Conservation (phyloP, 2,888 invertebrate species). For the Agriopis marginaria region DNA sequence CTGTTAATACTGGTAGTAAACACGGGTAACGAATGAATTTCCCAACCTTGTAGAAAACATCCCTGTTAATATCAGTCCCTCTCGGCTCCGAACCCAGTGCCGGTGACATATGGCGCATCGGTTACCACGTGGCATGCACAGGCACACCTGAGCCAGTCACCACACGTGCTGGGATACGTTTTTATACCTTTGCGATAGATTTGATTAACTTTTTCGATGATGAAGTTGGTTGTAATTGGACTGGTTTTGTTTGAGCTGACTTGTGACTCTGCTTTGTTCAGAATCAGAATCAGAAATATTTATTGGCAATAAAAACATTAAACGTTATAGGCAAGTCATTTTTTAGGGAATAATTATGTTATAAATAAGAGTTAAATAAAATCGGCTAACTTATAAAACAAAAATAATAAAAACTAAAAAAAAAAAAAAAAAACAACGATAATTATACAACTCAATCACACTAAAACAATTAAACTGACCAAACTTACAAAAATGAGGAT, state of each 20-base stretch:
- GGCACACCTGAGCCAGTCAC: conserved; percentile 62
- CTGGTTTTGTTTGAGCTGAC: not conserved
- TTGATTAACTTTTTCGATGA: conserved; percentile 31
- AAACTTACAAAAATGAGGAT: no score
- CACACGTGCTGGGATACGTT: conserved; percentile 58
- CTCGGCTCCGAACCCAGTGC: not conserved
- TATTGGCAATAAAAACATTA: no score
- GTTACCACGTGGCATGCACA: conserved; percentile 72
- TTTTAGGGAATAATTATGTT: no score
- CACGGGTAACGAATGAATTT: not conserved
- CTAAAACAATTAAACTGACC: no score
- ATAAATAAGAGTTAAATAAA: no score
- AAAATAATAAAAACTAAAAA: no score
- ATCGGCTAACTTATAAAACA: no score
- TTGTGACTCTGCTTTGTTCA: not conserved
- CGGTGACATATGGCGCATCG: conserved; percentile 72
- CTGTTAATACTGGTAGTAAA: no score
- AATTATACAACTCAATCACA: no score
- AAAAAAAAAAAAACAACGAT: no score
- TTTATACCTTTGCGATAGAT: conserved; percentile 21
- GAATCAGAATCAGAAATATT: no score
- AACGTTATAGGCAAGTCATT: no score
- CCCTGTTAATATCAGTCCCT: not conserved
- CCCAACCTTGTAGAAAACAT: not conserved
- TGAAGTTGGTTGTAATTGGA: conserved; percentile 23